Conservation (phyloP, 2,797 vertebrate species). For the Pelochelys cantorii region DNA sequence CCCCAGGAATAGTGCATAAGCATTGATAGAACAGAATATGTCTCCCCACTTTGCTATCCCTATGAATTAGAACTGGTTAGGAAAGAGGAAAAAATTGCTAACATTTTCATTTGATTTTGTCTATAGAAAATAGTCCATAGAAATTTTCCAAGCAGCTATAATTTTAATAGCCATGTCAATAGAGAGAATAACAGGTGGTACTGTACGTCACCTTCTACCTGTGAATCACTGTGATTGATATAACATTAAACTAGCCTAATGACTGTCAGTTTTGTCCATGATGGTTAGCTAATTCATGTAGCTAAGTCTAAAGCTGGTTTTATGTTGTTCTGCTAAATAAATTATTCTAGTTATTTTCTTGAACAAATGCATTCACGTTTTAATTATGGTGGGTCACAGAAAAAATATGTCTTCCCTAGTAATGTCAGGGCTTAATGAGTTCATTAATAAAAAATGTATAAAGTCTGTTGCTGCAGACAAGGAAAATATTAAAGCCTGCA, state of each 20-base stretch:
- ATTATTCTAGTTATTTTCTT: neutral
- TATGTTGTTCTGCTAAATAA: neutral
- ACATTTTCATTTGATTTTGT: neutral
- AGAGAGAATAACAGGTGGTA: neutral
- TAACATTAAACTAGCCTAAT: neutral
- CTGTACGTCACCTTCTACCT: neutral
- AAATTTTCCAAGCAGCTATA: neutral
- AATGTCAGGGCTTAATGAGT: slow-evolving; percentile 31
- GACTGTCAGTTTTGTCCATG: neutral
- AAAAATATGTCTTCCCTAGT: slow-evolving; percentile 6
- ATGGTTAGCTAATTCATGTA: neutral
- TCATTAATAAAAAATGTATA: slow-evolving; percentile 47
- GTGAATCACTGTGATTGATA: neutral
- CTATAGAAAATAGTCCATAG: neutral
- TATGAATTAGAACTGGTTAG: neutral
- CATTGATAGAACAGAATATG: neutral
- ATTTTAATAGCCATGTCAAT: neutral
- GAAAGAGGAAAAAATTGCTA: neutral
- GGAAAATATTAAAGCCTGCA: neutral
- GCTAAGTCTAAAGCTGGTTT: neutral
- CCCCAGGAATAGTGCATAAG: neutral
- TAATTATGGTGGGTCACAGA: slow-evolving; percentile 18
- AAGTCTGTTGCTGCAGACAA: slow-evolving; percentile 1
- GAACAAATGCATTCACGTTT: neutral
- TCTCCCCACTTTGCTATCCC: neutral